phyloP scores from a whole-genome alignment of 2,888 invertebrate species.

The Tryphoninae sp. region DNA sequence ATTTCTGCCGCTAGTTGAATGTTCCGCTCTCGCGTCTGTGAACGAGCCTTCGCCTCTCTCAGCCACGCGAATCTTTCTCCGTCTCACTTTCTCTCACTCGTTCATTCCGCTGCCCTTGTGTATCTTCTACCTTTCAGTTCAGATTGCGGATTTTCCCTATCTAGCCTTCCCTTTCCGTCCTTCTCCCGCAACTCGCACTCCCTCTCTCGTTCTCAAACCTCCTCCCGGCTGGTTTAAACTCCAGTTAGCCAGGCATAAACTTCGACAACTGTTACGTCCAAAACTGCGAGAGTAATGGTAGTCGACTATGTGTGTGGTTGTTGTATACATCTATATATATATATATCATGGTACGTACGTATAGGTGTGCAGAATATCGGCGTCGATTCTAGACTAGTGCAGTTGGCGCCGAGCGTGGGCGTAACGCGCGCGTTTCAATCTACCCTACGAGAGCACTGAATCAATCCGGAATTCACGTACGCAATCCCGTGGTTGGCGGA shows the following conservation, averaged over 20 bases:
- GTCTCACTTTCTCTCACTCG: constrained; percentile 33
- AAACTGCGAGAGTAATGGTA: constrained; percentile 43
- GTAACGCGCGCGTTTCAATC: constrained; percentile 62
- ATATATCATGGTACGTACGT: constrained; percentile 9
- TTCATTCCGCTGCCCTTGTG: constrained; percentile 45
- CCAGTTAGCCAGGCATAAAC: constrained; percentile 65
- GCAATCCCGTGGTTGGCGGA: constrained; percentile 62
- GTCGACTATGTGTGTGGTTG: not conserved
- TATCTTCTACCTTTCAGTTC: constrained; percentile 55
- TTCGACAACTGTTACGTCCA: constrained; percentile 67
- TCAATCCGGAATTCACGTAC: constrained; percentile 65
- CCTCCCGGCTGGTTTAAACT: constrained; percentile 63
- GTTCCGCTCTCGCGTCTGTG: constrained; percentile 38
- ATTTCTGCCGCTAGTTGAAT: constrained; percentile 32
- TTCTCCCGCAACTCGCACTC: constrained; percentile 22
- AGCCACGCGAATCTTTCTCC: constrained; percentile 23
- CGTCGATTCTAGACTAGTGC: constrained; percentile 51
- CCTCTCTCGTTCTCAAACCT: constrained; percentile 63
- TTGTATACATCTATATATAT: constrained; percentile 10
- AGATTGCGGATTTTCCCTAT: constrained; percentile 58
- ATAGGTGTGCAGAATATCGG: constrained; percentile 47
- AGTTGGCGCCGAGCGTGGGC: constrained; percentile 51
- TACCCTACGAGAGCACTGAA: constrained; percentile 59
- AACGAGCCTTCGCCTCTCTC: constrained; percentile 38
- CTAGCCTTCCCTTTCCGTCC: constrained; percentile 52